Evolutionary conservation across 2,113 vertebrate species (phyloP), one percentile per base, ranked within the genome.

Genomic region (Carlito syrichta): DNA sequence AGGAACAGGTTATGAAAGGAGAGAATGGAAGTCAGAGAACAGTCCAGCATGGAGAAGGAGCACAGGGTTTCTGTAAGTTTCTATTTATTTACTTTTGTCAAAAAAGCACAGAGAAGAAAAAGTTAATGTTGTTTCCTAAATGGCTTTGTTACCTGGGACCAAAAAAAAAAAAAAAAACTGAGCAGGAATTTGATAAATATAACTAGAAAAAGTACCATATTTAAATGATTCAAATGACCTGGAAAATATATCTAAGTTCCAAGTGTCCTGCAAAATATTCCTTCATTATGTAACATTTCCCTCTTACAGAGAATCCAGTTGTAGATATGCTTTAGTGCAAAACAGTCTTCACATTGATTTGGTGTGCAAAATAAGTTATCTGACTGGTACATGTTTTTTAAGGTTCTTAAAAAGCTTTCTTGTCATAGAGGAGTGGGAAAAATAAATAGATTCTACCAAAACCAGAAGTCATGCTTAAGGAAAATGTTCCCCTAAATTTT

Each of bases 151-250:
- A 10, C 97, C 32, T 68, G 50, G 10, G 16, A 74, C 35, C 1
- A 0, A 82, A 20, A 58, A 58, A 56, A 1, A 30, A 48, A 38
- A 94, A 77, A 43, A 91, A 35, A 94, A 22, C 50, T 17, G 78
- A 95, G 58, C 52, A 90, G 30, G 6, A 94, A 83, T 58, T 89
- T 95, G 71, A 69, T n/a, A 95, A 96, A 94, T 69, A 45, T 58
- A 91, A 89, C 88, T 79, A 87, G 83, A 83, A 96, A 83, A 88
- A 48, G 38, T 95, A 81, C 17, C 73, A 85, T 73, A 96, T 69
- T 62, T 81, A 69, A 40, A 95, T 98, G 79, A 96, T 83, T 50
- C 76, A 68, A 60, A 88, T 98, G 58, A 91, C 74, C 58, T 96
- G 23, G 81, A 91, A 86, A 97, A 96, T 93, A 56, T 71, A 90